phyloP scores from a whole-genome alignment of 2,888 invertebrate species.

The Sinhomidia bicolor region DNA sequence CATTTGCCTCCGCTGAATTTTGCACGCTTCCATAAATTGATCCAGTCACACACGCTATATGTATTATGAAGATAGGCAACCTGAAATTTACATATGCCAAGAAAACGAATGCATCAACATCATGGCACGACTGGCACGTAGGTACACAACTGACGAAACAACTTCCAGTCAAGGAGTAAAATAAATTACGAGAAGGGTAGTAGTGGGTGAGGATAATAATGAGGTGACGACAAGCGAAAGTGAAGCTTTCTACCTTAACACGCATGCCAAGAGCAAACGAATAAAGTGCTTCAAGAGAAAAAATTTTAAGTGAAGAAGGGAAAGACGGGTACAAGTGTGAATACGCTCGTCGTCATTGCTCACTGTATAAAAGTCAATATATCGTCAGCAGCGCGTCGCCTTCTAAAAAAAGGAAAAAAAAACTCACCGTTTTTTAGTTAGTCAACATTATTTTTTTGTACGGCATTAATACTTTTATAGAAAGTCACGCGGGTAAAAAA shows the following conservation, averaged over 20 bases:
- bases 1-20: constrained; percentile 20
- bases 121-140: too few species aligned
- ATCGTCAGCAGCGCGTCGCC: neutral
- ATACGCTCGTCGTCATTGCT: neutral
- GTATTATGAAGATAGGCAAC: neutral
- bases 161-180: too few species aligned
- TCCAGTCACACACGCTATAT: neutral
- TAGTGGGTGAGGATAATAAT: too few species aligned
- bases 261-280: neutral
- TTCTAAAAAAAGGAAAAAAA: too few species aligned
- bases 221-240: neutral
- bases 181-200: neutral
- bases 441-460: too few species aligned
- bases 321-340: neutral
- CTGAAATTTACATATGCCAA: neutral
- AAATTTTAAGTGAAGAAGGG: neutral
- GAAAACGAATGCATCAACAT: neutral
- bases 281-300: neutral
- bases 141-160: too few species aligned
- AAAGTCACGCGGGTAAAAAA: too few species aligned
- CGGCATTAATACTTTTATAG: too few species aligned
- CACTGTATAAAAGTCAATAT: neutral
- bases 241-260: neutral
- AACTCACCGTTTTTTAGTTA: too few species aligned
- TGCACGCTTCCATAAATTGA: constrained; percentile 19